Base-by-base conservation (phyloP, 1,140 invertebrate species). In the Saxidomus purpurata region DNA sequence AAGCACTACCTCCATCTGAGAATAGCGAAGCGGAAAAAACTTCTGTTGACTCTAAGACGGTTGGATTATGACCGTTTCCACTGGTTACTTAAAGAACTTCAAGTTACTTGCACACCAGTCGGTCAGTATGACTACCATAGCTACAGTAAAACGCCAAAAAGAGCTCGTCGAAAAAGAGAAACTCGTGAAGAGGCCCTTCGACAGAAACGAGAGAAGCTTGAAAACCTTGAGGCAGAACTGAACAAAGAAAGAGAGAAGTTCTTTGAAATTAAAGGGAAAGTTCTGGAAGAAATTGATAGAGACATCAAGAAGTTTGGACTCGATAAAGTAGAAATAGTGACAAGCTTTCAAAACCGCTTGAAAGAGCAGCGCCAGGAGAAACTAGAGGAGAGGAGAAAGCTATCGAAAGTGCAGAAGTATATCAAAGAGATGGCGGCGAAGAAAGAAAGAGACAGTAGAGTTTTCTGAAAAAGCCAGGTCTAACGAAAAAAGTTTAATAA, bases 51-150 rank as follows among this genome's bases (percentile, higher is more conserved):
- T 82, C 94, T 98, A 31, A 95, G 98, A 43, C 95, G 96, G 52
- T 97, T 96, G 96, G 98, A 99, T 94, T 98, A 98, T 94, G 97
- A 97, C 91, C 97, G 97, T 69, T 99, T 98, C 95, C 98, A 98
- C 95, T 98, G 98, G 98, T 91, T 98, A n/a, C 93, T 98, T 13
- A 97, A 98, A 92, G 97, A 97, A 93, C 95, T 99, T 0, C 97
- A 98, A 92, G 96, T 99, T 89, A 96, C 97, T 55, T 98, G 98
- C 93, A 97, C 97, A 25, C 87, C 87, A 36, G 87, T 90, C 47
- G 63, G 89, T 22, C 67, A 95, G 52, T 96, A 96, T 90, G 95
- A 96, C 91, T 96, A 77, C 17, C 31, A 22, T 3, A 84, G 47
- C 25, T 25, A 9, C 9, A 36, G 17, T 4, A 71, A 49, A 11